Percentiles rank a stretch among this genome's conserved stretches.
Evolutionary conservation across 2,113 vertebrate species (phyloP).

Genomic region (Microtus richardsoni): DNA sequence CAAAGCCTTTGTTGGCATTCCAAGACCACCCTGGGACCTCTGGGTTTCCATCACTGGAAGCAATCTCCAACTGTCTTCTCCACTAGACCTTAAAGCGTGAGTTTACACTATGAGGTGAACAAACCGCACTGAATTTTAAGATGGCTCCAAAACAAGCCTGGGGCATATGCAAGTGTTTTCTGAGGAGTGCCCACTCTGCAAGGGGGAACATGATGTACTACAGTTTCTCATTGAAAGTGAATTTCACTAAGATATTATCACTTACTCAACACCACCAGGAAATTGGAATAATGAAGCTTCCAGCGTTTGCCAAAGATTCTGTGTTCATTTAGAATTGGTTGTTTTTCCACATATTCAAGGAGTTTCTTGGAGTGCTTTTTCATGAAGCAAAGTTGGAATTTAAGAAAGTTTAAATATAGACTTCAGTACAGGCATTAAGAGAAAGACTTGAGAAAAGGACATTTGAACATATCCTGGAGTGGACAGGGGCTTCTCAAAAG

Average conservation of each 20-base stretch:
- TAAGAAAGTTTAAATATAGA: neutral
- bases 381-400: neutral
- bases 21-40: neutral
- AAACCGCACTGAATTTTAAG: neutral
- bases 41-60: neutral
- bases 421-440: neutral
- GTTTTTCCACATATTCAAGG: neutral
- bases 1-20: constrained; percentile 17
- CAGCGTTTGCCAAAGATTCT: constrained; percentile 35
- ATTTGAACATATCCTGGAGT: neutral
- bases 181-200: neutral
- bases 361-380: constrained; percentile 16
- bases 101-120: neutral
- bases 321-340: constrained; percentile 55
- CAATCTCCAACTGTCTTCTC: constrained; percentile 13
- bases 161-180: constrained; percentile 42
- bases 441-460: neutral
- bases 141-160: neutral
- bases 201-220: neutral
- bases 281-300: constrained; percentile 18
- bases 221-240: constrained; percentile 15
- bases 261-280: constrained; percentile 10
- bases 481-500: neutral
- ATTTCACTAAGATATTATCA: constrained; percentile 50
- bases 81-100: neutral